Percentiles rank a stretch among this genome's conserved stretches.
Evolutionary conservation across 2,888 invertebrate species (phyloP).

Genomic region (Pedicia rivosa): DNA sequence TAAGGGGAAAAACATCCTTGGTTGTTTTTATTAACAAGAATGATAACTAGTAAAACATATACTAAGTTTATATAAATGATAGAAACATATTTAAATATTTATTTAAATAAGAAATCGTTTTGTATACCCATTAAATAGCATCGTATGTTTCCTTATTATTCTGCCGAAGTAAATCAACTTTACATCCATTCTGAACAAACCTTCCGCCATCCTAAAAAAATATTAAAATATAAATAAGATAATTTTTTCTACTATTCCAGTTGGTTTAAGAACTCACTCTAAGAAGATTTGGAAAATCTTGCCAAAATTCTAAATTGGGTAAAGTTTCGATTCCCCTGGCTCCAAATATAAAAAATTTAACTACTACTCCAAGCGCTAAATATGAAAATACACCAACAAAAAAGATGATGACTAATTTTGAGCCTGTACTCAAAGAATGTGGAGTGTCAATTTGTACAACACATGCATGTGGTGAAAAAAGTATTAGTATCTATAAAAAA

Average conservation of each 20-base stretch:
- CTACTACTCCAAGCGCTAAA: constrained; percentile 45
- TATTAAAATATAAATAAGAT: constrained; percentile 2
- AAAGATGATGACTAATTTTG: constrained; percentile 45
- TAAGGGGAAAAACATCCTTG: no score
- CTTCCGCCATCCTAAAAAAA: constrained; percentile 10
- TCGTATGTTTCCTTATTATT: constrained; percentile 11
- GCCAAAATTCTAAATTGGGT: constrained; percentile 61
- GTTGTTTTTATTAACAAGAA: no score
- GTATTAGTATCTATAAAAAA: background rate
- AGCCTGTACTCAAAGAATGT: constrained; percentile 27
- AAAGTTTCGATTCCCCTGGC: constrained; percentile 56
- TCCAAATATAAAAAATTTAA: constrained; percentile 49
- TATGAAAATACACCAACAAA: constrained; percentile 41
- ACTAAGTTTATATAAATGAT: background rate
- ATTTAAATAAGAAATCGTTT: background rate
- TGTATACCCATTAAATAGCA: constrained; percentile 11
- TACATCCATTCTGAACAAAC: constrained; percentile 13
- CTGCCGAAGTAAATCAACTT: constrained; percentile 2
- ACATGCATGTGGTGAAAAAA: constrained; percentile 4
- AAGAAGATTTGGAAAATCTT: constrained; percentile 48
- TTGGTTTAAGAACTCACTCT: constrained; percentile 33
- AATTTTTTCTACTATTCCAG: background rate
- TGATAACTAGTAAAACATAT: background rate
- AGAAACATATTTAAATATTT: background rate
- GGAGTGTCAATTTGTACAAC: background rate